A percentile compares a stretch with the other conserved stretches of the same genome.
These are phyloP conservation scores for Amphipoea lucens DNA, from an alignment of 2,888 invertebrate species.

Conservation along the genomic window DNA sequence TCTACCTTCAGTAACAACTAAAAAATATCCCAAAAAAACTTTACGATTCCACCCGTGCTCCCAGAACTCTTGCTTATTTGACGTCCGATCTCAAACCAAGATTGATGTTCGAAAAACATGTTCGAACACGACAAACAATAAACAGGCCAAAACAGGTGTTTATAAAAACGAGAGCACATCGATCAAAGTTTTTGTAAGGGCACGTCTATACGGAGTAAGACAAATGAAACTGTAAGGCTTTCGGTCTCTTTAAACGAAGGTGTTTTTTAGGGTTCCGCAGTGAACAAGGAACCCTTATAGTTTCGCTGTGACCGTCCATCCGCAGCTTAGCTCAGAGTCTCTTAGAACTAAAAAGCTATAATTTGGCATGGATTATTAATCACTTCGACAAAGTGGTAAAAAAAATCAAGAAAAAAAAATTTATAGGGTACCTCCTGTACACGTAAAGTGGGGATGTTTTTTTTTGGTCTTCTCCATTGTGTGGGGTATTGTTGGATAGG, in stretches of 20 bases:
- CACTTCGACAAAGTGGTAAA: too few species aligned
- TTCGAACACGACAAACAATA: constrained; percentile 65
- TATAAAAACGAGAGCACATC: constrained; percentile 75
- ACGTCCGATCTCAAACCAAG: constrained; percentile 61
- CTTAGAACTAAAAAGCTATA: too few species aligned
- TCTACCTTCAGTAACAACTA: not conserved
- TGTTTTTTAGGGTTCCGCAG: not conserved
- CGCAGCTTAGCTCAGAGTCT: too few species aligned
- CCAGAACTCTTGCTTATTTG: constrained; percentile 42
- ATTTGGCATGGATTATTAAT: too few species aligned
- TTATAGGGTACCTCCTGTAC: too few species aligned
- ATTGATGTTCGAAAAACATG: constrained; percentile 67
- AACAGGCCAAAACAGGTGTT: constrained; percentile 80
- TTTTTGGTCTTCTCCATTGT: too few species aligned
- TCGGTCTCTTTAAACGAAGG: constrained; percentile 62
- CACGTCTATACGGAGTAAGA: constrained; percentile 74
- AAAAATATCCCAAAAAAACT: constrained; percentile 19
- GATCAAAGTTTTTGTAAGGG: constrained; percentile 81
- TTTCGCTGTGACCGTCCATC: too few species aligned
- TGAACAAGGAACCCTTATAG: too few species aligned
- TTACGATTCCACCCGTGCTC: constrained; percentile 16
- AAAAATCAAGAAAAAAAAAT: too few species aligned
- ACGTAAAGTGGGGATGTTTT: too few species aligned
- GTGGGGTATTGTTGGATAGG: too few species aligned
- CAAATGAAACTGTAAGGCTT: constrained; percentile 77